These are phyloP conservation scores for Gadopsis bispinosus DNA, from an alignment of 2,797 vertebrate species.

Conservation along the genomic window DNA sequence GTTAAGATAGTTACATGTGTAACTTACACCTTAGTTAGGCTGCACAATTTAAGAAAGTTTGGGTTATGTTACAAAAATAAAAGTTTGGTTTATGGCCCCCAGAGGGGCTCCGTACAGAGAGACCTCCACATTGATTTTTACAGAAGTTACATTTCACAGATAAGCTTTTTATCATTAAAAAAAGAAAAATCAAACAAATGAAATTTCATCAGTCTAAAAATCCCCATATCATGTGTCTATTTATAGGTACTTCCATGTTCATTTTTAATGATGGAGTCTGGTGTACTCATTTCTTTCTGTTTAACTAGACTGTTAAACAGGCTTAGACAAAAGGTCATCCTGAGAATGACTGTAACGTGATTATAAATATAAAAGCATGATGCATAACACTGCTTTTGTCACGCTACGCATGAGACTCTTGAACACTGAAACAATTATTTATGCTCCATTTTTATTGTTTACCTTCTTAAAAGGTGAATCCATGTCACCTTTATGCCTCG, in stretches of 20 bases:
- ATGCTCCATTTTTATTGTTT: constrained; percentile 11
- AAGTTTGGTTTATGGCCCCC: background rate
- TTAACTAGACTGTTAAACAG: background rate
- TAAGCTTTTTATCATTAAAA: background rate
- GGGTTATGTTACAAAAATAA: background rate
- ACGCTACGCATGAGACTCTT: background rate
- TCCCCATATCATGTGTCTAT: background rate
- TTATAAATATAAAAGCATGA: background rate
- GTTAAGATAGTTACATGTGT: too few relatives aligned
- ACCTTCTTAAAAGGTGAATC: background rate
- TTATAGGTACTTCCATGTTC: background rate
- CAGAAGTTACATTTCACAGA: background rate
- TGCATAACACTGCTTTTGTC: background rate
- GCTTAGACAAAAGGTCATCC: background rate
- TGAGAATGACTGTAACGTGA: background rate
- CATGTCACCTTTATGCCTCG: background rate
- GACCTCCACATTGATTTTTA: background rate
- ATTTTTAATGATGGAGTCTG: background rate
- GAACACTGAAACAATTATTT: constrained; percentile 7
- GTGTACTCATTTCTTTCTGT: background rate
- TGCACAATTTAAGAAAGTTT: background rate
- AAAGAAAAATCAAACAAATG: too few relatives aligned
- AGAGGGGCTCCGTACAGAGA: background rate
- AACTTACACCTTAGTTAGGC: background rate
- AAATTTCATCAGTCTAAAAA: background rate